phyloP scores from a whole-genome alignment of 2,113 vertebrate species.

The Lonchura striata region DNA sequence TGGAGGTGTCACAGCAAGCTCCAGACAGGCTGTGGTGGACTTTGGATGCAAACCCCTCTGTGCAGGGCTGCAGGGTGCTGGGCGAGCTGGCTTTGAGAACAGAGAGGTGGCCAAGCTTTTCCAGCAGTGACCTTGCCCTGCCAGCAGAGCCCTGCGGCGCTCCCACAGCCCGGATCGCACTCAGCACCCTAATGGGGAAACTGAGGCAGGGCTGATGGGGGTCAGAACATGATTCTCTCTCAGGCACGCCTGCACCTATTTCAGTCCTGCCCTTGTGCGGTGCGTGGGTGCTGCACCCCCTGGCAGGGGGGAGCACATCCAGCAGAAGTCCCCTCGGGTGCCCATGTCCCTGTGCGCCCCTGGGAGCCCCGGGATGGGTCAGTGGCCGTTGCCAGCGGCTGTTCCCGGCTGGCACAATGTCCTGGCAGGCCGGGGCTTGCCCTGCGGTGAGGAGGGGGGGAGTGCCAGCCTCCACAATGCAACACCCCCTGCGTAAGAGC shows the following conservation, averaged over 20 bases:
- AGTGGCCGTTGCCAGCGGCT: constrained; percentile 39
- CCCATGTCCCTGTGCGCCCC: not conserved
- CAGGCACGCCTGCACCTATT: accelerated
- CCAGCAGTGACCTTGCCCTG: not conserved
- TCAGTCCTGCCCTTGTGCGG: accelerated
- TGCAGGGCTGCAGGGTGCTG: not conserved
- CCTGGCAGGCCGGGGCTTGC: constrained; percentile 62
- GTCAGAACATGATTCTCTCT: not conserved
- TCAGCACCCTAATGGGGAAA: not conserved
- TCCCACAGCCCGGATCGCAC: not conserved
- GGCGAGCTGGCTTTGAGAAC: not conserved
- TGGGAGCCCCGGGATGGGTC: not conserved
- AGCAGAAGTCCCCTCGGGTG: not conserved
- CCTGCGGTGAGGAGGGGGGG: not conserved
- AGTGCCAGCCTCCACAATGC: not conserved
- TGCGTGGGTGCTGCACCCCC: accelerated
- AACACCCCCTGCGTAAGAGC: not conserved
- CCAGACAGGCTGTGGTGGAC: not conserved
- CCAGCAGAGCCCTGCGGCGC: not conserved
- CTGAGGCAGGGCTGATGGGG: not conserved
- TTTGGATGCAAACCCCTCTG: not conserved
- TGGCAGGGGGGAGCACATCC: not conserved
- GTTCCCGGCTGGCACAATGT: constrained; percentile 60
- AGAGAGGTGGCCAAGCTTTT: not conserved
- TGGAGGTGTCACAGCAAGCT: not conserved